Percentiles rank a stretch among this genome's conserved stretches.
Conservation (phyloP, 35 echinoderm and acorn worm species). For the Lytechinus pictus region DNA sequence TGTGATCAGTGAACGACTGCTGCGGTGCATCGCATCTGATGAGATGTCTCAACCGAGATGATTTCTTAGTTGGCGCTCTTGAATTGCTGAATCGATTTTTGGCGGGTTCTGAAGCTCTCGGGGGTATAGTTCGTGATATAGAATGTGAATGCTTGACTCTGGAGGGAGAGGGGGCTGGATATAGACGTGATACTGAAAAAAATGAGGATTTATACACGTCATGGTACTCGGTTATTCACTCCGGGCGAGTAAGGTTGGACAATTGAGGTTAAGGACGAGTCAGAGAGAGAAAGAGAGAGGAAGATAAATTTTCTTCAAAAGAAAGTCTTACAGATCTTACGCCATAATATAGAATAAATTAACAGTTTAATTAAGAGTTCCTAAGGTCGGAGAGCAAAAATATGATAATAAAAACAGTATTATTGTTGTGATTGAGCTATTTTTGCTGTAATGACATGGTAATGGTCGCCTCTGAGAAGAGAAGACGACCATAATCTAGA, state of each 20-base stretch:
- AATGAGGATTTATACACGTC: neutral
- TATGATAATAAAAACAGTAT: neutral
- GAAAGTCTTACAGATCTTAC: neutral
- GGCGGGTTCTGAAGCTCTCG: neutral
- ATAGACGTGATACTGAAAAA: slow-evolving; percentile 12
- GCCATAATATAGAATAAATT: neutral
- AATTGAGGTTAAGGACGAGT: neutral
- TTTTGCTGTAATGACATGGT: too few species aligned
- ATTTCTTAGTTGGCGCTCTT: neutral
- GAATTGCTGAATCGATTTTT: slow-evolving; percentile 4
- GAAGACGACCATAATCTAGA: neutral
- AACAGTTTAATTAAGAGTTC: too few species aligned
- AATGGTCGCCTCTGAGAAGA: neutral
- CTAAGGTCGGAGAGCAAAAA: too few species aligned
- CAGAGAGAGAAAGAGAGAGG: neutral
- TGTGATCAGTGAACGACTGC: neutral
- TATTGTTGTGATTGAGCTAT: too few species aligned
- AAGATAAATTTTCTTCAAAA: neutral
- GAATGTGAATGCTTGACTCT: neutral
- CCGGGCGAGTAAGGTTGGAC: neutral
- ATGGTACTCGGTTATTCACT: neutral
- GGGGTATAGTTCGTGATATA: neutral
- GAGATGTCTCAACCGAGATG: neutral
- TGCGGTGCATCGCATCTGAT: neutral
- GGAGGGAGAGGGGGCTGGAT: neutral